phyloP scores from a whole-genome alignment of 2,888 invertebrate species.

The Acleris laterana region DNA sequence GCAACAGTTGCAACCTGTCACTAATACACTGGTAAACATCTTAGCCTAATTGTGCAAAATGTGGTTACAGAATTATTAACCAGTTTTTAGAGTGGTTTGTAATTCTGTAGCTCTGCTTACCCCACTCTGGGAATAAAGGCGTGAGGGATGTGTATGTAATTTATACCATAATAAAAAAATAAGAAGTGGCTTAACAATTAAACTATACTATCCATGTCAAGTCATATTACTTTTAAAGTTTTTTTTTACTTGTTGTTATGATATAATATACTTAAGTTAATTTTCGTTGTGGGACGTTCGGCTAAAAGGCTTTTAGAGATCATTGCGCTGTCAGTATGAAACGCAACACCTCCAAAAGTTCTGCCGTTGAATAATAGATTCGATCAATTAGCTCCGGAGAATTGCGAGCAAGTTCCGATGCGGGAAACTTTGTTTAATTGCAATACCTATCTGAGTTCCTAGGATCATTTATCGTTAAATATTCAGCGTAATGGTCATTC shows the following conservation, averaged over 20 bases:
- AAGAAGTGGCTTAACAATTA: no score
- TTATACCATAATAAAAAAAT: no score
- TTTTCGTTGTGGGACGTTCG: background rate
- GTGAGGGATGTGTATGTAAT: no score
- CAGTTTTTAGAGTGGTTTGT: no score
- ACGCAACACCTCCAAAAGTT: constrained; percentile 55
- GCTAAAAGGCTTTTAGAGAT: constrained; percentile 15
- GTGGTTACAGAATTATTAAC: no score
- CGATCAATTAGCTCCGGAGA: constrained; percentile 66
- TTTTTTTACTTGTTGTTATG: background rate
- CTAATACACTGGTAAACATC: no score
- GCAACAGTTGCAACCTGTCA: no score
- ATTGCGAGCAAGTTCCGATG: constrained; percentile 52
- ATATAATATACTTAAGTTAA: background rate
- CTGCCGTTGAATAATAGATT: constrained; percentile 69
- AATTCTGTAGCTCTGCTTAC: no score
- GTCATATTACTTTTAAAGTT: no score
- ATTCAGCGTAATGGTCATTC: constrained; percentile 46
- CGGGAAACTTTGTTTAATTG: constrained; percentile 63
- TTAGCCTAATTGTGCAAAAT: no score
- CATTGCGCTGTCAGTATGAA: constrained; percentile 34
- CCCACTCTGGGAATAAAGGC: no score
- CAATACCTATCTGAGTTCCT: constrained; percentile 58
- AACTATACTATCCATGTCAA: no score
- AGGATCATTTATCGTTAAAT: constrained; percentile 53